Evolutionary conservation across 2,888 invertebrate genomes (phyloP), one percentile per base, ranked within the genome.

Genomic region (Drosophila longiperda): DNA sequence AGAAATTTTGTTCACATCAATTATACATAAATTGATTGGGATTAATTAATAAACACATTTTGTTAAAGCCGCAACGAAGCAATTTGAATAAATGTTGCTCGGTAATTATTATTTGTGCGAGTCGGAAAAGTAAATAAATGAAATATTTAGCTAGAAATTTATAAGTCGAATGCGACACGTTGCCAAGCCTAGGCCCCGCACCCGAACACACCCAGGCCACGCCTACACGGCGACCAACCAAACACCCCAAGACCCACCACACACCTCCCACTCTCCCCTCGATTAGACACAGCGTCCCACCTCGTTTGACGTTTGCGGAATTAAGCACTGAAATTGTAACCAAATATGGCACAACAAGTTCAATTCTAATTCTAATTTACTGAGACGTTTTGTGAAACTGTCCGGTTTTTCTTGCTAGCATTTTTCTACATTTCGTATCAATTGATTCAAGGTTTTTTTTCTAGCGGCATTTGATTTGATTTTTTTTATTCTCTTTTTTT

Each of bases 291-390:
- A 48, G 53, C 8, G 32, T 20, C 54, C 12, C 29, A 3, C 36
- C 11, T n/a, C 59, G 75, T 66, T 80, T 73, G 78, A 91, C 89
- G 88, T 87, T 91, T 91, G 91, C 91, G 91, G 91, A 91, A 91
- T 91, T 88, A 87, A 90, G 78, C 83, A 73, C 80, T 87, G 78
- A 79, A 87, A 81, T 84, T 89, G 90, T 82, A 90, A 86, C 84
- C 87, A 80, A 90, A 90, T 89, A 88, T 83, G 82, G 78, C 76
- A 80, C 69, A 85, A 82, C 89, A 91, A 89, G 80, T 87, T 88
- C 90, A 88, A 89, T 87, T 89, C 86, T 75, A 86, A 85, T 86
- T 85, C 71, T 74, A 75, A 78, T 75, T 78, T 78, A 75, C 72
- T 67, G 80, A 75, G 80, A 49, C 71, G 78, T 72, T 85, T 86